phyloP scores from a whole-genome alignment of 2,113 vertebrate genomes.

The Tetraodon nigroviridis region DNA sequence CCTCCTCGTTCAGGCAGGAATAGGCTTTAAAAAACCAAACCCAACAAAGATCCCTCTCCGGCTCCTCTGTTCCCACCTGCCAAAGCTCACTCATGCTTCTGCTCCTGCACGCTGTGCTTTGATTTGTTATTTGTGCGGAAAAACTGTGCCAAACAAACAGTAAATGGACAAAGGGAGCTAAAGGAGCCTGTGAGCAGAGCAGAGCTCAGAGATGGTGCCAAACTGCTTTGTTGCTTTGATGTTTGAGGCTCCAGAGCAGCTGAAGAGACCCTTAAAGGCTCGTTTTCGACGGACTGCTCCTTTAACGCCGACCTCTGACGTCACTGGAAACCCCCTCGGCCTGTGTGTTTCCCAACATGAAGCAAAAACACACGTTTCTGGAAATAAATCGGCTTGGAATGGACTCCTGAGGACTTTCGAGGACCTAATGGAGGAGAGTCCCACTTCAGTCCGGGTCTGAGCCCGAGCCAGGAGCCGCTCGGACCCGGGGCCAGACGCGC shows the following conservation, averaged over 20 bases:
- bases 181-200: too few species aligned
- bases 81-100: constrained; percentile 27
- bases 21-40: too few species aligned
- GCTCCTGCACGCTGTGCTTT: constrained; percentile 10
- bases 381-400: background rate
- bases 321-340: constrained; percentile 66
- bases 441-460: too few species aligned
- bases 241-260: background rate
- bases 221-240: too few species aligned
- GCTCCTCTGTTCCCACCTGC: background rate
- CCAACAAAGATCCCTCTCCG: too few species aligned
- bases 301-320: constrained; percentile 43
- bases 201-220: too few species aligned
- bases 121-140: background rate
- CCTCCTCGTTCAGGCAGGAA: too few species aligned
- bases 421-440: too few species aligned
- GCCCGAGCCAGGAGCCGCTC: too few species aligned
- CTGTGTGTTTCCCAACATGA: constrained; percentile 2
- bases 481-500: background rate
- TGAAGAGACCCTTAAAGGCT: background rate
- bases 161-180: too few species aligned
- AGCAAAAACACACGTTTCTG: background rate
- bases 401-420: too few species aligned
- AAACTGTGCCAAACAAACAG: too few species aligned
- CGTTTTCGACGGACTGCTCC: background rate